Evolutionary conservation across 2,797 vertebrate species (phyloP), one percentile per base, ranked within the genome.

Genomic region (Tokudaia tokunoshimensis): DNA sequence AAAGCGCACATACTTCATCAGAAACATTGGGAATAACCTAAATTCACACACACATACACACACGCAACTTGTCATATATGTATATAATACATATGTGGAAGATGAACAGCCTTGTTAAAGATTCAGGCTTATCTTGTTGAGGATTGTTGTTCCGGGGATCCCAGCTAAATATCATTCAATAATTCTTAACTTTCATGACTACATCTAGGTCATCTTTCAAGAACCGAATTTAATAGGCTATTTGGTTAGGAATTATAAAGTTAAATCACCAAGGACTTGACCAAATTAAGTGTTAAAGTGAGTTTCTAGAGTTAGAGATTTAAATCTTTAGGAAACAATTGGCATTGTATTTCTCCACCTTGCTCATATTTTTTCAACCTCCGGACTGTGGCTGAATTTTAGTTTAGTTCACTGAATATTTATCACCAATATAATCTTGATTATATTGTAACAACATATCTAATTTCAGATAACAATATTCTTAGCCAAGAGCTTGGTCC

Each of bases 381-480:
- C 83, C n/a, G 86, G 52, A 76, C 34, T 14, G 78, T 47, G 47
- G 85, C 29, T 76, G 61, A 59, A 9, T 90, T 94, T 84, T 59
- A n/a, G 6, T 93, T 26, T 81, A 61, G 29, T 41, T 34, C n/a
- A 8, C 2, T 59, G n/a, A 15, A 50, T 55, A 47, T 1, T 24
- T 5, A n/a, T 65, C 31, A 41, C 24, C 47, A 88, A 1, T 80
- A 63, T 12, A 65, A 78, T 57, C 52, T 52, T 93, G 24, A 78
- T 47, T 96, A 2, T 92, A 12, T 67, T 80, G 31, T 88, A 92
- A 88, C 34, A 6, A 67, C 34, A 19, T 90, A n/a, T 90, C 26
- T 82, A 94, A 70, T 74, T 94, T 95, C 47, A 89, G 78, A n/a
- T 47, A 91, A 95, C 9, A 8, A 4, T 24, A 61, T 80, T 92